A percentile compares a stretch with the other conserved stretches of the same genome.
Conservation (phyloP, 2,888 invertebrate species). For the Myopa tessellatipennis region DNA sequence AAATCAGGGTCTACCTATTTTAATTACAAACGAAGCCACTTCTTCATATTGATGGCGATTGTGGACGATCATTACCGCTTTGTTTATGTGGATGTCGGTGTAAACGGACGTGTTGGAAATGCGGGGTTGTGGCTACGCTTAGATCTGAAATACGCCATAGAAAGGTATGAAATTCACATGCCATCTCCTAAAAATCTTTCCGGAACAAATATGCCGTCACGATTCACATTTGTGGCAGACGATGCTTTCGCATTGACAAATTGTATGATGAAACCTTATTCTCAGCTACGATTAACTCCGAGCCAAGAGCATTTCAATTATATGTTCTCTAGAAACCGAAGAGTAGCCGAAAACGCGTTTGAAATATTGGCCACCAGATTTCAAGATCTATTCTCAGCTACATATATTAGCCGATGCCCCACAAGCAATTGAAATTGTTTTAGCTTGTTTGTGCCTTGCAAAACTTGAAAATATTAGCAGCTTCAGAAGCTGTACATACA, state of each 20-base stretch:
- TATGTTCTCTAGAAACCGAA: conserved; percentile 33
- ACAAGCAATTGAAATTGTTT: no score
- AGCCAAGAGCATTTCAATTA: conserved; percentile 33
- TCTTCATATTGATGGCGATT: conserved; percentile 35
- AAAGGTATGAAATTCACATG: not conserved
- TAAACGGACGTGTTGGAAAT: conserved; percentile 30
- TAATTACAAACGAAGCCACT: conserved; percentile 35
- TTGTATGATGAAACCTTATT: conserved; percentile 10
- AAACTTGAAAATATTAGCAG: no score
- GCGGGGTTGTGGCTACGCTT: conserved; percentile 33
- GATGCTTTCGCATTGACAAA: not conserved
- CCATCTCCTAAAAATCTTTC: not conserved
- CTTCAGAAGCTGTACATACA: no score
- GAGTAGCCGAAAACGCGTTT: conserved; percentile 40
- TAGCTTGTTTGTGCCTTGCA: no score
- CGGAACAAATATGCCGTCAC: not conserved
- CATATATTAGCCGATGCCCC: not conserved
- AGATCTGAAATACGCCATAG: conserved; percentile 29
- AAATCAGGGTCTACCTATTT: conserved; percentile 30
- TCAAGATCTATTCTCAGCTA: conserved; percentile 23
- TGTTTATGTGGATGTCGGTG: conserved; percentile 33
- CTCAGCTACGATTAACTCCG: not conserved
- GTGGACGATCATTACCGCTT: conserved; percentile 32
- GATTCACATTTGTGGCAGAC: not conserved
- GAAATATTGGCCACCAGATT: conserved; percentile 37